Conservation (phyloP, 2,113 vertebrate genomes). For the Rhinoderma darwinii region DNA sequence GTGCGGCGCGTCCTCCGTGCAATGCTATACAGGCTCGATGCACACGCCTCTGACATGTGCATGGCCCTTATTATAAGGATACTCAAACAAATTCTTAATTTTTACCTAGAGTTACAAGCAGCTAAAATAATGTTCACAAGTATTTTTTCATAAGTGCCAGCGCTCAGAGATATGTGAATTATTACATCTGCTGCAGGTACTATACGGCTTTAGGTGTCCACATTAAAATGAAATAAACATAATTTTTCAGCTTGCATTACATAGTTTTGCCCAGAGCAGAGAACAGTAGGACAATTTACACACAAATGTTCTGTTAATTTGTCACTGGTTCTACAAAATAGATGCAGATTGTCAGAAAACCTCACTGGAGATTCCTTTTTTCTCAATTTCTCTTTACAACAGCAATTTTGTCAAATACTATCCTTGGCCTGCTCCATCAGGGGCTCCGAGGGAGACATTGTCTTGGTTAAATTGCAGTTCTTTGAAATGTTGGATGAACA, state of each 20-base stretch:
- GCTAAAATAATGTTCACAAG: background rate
- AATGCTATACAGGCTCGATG: background rate
- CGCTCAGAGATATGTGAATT: constrained; percentile 14
- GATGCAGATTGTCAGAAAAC: background rate
- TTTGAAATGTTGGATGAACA: background rate
- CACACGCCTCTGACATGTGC: background rate
- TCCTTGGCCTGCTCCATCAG: background rate
- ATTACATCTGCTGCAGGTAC: constrained; percentile 14
- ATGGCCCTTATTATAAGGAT: background rate
- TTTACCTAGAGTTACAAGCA: background rate
- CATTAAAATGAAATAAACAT: constrained; percentile 16
- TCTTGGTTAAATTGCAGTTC: background rate
- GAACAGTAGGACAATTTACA: constrained; percentile 22
- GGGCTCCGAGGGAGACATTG: constrained; percentile 12
- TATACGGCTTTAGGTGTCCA: background rate
- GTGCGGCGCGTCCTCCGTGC: background rate
- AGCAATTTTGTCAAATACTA: constrained; percentile 16
- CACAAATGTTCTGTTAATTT: constrained; percentile 31
- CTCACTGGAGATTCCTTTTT: background rate
- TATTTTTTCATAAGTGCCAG: constrained; percentile 10
- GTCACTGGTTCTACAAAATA: background rate
- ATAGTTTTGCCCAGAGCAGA: background rate
- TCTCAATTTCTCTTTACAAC: background rate
- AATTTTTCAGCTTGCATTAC: constrained; percentile 1
- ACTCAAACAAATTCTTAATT: background rate